Base-by-base conservation (phyloP, 2,113 vertebrate species). In the Syrrhaptes paradoxus region DNA sequence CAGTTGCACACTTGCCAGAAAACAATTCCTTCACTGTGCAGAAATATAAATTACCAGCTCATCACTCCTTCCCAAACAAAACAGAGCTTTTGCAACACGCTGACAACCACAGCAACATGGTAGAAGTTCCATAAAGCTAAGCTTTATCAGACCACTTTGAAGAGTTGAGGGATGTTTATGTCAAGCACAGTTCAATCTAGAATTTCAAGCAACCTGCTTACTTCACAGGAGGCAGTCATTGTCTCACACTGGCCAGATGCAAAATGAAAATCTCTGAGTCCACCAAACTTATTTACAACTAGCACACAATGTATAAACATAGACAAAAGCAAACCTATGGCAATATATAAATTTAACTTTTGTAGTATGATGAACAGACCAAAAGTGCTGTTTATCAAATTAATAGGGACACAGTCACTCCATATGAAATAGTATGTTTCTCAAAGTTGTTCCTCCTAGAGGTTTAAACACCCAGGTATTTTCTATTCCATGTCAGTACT, bases 81-180 rank as follows among this genome's bases (percentile, higher is more conserved):
- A 58, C 11, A 49, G 17, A 74, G 15, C 14, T 74, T 67, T 55
- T 48, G 55, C 62, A 75, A 51, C 15, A 54, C 7, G 4, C 38
- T n/a, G 52, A 55, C 45, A 87, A 45, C 9, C 32, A 41, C 12
- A 41, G 41, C 0, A 2, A 55, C 24, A 46, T 0, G 0, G 34
- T 1, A 81, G 32, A 54, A 71, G 29, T 25, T 46, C 46, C 36
- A 67, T 28, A 66, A 87, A 71, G 17, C 17, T 28, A 43, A 45
- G 15, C 12, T 84, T 84, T 79, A 59, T 12, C 45, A 34, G 46
- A 34, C 8, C 31, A 10, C 11, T 65, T 62, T 51, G 34, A 89
- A 79, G 31, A 74, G 17, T 7, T 24, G 17, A 45, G 8, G 20
- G 26, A 52, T 43, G 31, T 58, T 58, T 32, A 68, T 4, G 29